Evolutionary conservation across 2,888 invertebrate genomes (phyloP).

Genomic region (Cephus sareptanus): DNA sequence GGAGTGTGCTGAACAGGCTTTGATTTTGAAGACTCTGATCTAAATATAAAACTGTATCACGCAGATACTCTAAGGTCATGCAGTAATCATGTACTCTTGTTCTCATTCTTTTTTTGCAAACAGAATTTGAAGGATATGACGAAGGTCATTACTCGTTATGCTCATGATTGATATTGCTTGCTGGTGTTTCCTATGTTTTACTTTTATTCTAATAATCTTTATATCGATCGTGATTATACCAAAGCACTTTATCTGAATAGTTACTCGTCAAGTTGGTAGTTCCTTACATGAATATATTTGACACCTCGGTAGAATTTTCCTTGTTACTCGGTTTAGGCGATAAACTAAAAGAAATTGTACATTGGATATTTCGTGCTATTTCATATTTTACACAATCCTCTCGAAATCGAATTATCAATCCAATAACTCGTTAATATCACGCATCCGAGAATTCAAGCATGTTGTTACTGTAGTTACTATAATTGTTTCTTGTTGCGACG

Average conservation of each 20-base stretch:
- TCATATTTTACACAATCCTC: not conserved
- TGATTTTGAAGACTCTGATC: not conserved
- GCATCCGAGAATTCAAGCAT: not conserved
- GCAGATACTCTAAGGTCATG: not conserved
- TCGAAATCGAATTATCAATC: not conserved
- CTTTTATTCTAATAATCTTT: not conserved
- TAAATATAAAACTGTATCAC: not conserved
- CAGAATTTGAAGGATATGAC: constrained; percentile 64
- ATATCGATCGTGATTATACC: not conserved
- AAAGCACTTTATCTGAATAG: not conserved
- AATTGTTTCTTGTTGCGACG: not conserved
- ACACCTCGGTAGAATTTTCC: not conserved
- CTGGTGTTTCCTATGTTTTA: not conserved
- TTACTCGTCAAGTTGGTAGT: not conserved
- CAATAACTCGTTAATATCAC: not conserved
- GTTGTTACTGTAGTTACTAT: not conserved
- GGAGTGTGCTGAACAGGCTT: not conserved
- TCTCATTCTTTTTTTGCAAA: constrained; percentile 45
- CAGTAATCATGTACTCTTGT: constrained; percentile 13
- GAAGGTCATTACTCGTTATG: constrained; percentile 59
- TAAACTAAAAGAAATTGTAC: not conserved
- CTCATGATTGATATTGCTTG: constrained; percentile 5
- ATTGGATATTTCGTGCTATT: not conserved
- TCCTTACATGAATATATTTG: not conserved
- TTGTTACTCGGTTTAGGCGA: not conserved